These are phyloP conservation scores for Mystacornis crossleyi DNA, from an alignment of 2,113 vertebrate genomes.

Conservation along the genomic window DNA sequence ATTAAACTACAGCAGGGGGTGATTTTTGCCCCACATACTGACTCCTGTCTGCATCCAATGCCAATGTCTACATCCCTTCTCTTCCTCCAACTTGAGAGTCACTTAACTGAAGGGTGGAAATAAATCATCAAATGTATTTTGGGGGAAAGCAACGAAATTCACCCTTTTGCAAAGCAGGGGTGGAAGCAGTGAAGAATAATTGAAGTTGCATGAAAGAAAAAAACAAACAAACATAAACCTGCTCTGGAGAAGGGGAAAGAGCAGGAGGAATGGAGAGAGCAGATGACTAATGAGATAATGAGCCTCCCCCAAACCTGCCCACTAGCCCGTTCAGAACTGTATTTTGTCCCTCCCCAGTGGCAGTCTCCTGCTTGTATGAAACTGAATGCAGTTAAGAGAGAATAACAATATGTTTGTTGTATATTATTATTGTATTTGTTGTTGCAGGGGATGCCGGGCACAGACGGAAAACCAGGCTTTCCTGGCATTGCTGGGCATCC, in stretches of 20 bases:
- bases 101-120: background rate
- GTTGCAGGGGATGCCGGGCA: background rate
- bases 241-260: background rate
- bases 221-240: background rate
- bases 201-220: background rate
- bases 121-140: background rate
- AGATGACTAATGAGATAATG: background rate
- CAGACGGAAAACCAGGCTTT: conserved; percentile 37
- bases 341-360: background rate
- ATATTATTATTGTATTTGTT: background rate
- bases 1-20: background rate
- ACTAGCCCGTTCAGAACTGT: fast-evolving
- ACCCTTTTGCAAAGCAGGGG: background rate
- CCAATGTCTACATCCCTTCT: background rate
- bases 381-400: background rate
- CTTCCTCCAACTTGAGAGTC: background rate
- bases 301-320: background rate
- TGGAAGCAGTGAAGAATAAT: background rate
- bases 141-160: background rate
- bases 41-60: background rate
- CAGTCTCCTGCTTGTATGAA: background rate
- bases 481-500: conserved; percentile 32
- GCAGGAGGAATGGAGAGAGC: background rate
- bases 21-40: background rate
- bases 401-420: background rate